Percentiles rank a stretch among this genome's conserved stretches.
These are phyloP conservation scores for Simalia tracyae DNA, from an alignment of 2,797 vertebrate species.

Conservation along the genomic window DNA sequence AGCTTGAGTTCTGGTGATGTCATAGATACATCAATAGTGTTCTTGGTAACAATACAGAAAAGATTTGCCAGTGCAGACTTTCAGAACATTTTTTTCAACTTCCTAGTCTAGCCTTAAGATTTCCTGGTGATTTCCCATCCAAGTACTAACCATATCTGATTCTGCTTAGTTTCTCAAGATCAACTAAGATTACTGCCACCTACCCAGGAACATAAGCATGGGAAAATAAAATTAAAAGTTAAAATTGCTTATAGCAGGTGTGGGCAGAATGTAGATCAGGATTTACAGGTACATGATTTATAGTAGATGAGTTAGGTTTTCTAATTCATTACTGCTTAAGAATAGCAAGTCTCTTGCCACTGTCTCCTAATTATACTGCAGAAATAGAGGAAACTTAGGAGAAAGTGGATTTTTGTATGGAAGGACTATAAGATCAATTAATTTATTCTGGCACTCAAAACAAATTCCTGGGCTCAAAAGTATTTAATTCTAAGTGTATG, in stretches of 20 bases:
- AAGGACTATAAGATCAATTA: not conserved
- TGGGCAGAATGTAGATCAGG: not conserved
- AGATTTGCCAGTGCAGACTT: not conserved
- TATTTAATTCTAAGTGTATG: not conserved
- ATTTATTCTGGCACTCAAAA: not conserved
- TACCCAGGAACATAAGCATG: not conserved
- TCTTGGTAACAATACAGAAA: not conserved
- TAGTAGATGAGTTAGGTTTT: not conserved
- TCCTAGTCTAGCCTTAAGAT: not conserved
- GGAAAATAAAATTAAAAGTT: not conserved
- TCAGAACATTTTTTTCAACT: not conserved
- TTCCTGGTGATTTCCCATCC: not conserved
- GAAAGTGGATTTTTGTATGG: not conserved
- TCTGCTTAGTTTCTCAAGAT: not conserved
- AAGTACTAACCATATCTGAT: not conserved
- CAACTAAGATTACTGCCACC: not conserved
- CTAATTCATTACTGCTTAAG: not conserved
- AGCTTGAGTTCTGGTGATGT: not conserved
- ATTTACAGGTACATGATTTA: not conserved
- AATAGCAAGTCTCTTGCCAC: not conserved
- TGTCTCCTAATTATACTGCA: not conserved
- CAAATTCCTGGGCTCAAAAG: not conserved
- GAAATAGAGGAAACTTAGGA: not conserved
- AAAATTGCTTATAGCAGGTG: not conserved
- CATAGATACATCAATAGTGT: not conserved